A percentile compares a stretch with the other conserved stretches of the same genome.
These are phyloP conservation scores for Diachasma alloeum DNA, from an alignment of 1,140 invertebrate genomes.

Conservation along the genomic window DNA sequence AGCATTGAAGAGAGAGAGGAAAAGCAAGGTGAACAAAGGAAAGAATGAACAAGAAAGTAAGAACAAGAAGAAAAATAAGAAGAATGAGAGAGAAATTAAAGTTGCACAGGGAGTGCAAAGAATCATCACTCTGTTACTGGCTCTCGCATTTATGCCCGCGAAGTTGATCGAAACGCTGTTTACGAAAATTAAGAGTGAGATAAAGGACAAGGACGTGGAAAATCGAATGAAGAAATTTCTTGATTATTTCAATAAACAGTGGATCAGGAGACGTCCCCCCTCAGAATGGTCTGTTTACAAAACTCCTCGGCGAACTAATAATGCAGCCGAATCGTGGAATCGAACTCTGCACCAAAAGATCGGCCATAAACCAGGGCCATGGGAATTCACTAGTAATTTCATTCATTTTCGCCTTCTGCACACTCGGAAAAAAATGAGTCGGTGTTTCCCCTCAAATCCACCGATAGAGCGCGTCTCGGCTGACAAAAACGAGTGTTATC, in stretches of 20 bases:
- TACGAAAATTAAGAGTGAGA: neutral
- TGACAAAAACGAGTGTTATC: too few relatives aligned
- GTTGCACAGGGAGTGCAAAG: neutral
- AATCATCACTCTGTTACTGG: neutral
- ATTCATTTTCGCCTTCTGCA: too few relatives aligned
- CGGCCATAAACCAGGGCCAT: neutral
- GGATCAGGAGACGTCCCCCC: neutral
- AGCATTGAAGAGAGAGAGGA: neutral
- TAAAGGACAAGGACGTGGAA: neutral
- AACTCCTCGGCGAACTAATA: slow-evolving; percentile 7
- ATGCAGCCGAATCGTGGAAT: slow-evolving; percentile 12
- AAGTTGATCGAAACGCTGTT: neutral
- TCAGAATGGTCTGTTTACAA: slow-evolving; percentile 4
- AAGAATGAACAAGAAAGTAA: too few relatives aligned
- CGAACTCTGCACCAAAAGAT: neutral
- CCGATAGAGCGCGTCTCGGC: too few relatives aligned
- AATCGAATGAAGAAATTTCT: neutral
- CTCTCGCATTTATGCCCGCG: neutral
- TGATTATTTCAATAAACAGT: neutral
- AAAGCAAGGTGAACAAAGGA: too few relatives aligned
- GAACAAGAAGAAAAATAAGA: neutral
- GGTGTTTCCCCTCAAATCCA: too few relatives aligned
- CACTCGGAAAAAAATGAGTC: too few relatives aligned
- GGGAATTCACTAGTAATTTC: neutral
- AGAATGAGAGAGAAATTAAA: neutral